phyloP scores from a whole-genome alignment of 2,888 invertebrate species.

The Chloromyia formosa region DNA sequence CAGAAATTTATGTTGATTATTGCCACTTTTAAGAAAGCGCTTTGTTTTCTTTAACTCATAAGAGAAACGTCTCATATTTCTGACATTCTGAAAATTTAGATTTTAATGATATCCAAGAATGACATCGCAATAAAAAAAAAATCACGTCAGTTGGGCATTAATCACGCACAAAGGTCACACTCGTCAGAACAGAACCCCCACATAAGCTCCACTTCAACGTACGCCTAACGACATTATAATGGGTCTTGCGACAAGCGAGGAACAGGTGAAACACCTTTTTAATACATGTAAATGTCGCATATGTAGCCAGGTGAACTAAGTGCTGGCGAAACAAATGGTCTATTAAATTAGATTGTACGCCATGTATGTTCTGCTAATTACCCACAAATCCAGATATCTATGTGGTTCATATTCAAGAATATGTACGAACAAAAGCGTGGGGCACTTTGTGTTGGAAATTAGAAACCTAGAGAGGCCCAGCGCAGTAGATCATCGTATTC shows the following conservation, averaged over 20 bases:
- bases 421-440: not conserved
- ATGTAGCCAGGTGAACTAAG: not conserved
- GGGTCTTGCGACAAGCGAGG: slow-evolving; percentile 5
- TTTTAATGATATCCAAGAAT: no score
- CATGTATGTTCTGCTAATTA: slow-evolving; percentile 25
- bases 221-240: slow-evolving; percentile 14
- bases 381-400: slow-evolving; percentile 25
- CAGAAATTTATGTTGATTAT: no score
- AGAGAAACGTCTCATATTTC: no score
- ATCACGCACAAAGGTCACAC: not conserved
- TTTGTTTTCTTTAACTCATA: no score
- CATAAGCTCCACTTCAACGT: not conserved
- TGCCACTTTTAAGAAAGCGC: no score
- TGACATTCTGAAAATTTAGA: no score
- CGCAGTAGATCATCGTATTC: not conserved
- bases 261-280: slow-evolving; percentile 24
- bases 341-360: slow-evolving; percentile 13
- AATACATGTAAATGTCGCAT: slow-evolving; percentile 20
- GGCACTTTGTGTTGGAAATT: not conserved
- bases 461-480: not conserved
- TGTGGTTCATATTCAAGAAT: not conserved
- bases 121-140: no score
- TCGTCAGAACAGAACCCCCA: not conserved
- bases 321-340: slow-evolving; percentile 12
- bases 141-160: no score